A percentile compares a stretch with the other conserved stretches of the same genome.
Conservation (phyloP, 1,140 invertebrate species). For the Ridgeia piscesae region DNA sequence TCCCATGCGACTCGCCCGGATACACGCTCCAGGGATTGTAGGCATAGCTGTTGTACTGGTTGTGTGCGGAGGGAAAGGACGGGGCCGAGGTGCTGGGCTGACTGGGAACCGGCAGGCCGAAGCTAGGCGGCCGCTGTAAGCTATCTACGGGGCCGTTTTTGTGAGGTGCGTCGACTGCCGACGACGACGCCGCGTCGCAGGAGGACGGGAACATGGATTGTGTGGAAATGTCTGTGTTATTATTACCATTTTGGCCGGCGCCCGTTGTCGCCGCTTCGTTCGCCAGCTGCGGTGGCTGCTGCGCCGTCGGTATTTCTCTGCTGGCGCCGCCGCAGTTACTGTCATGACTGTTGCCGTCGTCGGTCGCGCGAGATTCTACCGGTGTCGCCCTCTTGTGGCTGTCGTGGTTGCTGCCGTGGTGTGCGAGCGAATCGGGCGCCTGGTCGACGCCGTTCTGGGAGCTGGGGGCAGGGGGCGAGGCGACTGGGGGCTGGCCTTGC, state of each 20-base stretch:
- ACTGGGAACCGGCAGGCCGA: background rate
- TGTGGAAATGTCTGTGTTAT: conserved; percentile 5
- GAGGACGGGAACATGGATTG: background rate
- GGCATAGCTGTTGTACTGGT: conserved; percentile 23
- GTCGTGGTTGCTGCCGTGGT: background rate
- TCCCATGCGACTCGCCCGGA: background rate
- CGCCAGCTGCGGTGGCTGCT: background rate
- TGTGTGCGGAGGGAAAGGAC: conserved; percentile 20
- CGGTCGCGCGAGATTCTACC: background rate
- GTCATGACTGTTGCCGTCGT: background rate
- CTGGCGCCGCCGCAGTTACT: background rate
- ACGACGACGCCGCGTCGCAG: background rate
- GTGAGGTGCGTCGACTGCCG: background rate
- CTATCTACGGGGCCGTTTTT: conserved; percentile 1
- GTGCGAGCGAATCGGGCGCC: background rate
- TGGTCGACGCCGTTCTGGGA: background rate
- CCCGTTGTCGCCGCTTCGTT: background rate
- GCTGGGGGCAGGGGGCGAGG: background rate
- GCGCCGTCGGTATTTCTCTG: background rate
- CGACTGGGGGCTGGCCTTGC: background rate
- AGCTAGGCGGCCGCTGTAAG: background rate
- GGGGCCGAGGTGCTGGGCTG: conserved; percentile 17
- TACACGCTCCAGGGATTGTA: conserved; percentile 21
- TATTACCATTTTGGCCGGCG: conserved; percentile 1
- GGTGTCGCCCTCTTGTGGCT: background rate